A percentile compares a stretch with the other conserved stretches of the same genome.
phyloP scores from a whole-genome alignment of 1,140 invertebrate genomes.

The Ceratosolen fusciceps region DNA sequence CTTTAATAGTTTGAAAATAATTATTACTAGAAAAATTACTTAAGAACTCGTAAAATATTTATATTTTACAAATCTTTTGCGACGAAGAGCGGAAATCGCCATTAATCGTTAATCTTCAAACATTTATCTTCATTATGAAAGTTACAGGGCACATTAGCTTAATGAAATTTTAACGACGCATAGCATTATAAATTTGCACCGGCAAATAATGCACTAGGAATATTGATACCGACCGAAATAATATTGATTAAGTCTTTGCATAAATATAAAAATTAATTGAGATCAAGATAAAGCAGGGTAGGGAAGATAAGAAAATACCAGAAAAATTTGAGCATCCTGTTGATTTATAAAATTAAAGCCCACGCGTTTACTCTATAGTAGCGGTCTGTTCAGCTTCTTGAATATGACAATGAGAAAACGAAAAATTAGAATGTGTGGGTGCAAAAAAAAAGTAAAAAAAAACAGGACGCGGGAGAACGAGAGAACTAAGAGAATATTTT shows the following conservation, averaged over 20 bases:
- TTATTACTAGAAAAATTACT: no score
- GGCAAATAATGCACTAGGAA: not conserved
- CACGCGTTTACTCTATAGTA: not conserved
- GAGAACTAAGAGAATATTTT: constrained; percentile 29
- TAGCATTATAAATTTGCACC: not conserved
- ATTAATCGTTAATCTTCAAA: no score
- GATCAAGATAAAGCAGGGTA: not conserved
- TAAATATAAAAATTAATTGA: not conserved
- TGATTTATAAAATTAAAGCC: constrained; percentile 24
- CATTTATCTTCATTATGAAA: not conserved
- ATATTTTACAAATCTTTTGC: no score
- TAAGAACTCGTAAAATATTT: no score
- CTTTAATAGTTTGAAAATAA: no score
- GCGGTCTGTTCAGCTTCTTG: constrained; percentile 9
- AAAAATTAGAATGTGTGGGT: constrained; percentile 11
- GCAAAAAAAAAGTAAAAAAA: constrained; percentile 10
- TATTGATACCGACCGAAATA: not conserved
- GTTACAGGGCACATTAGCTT: not conserved
- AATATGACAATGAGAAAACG: constrained; percentile 32
- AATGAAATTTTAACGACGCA: constrained; percentile 4
- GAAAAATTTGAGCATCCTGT: not conserved
- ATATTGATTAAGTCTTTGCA: not conserved
- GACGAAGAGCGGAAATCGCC: no score
- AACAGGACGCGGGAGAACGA: constrained; percentile 18
- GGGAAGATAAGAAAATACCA: not conserved